Evolutionary conservation across 2,888 invertebrate species (phyloP).

Genomic region (Liopterus haemorrhoidalis): DNA sequence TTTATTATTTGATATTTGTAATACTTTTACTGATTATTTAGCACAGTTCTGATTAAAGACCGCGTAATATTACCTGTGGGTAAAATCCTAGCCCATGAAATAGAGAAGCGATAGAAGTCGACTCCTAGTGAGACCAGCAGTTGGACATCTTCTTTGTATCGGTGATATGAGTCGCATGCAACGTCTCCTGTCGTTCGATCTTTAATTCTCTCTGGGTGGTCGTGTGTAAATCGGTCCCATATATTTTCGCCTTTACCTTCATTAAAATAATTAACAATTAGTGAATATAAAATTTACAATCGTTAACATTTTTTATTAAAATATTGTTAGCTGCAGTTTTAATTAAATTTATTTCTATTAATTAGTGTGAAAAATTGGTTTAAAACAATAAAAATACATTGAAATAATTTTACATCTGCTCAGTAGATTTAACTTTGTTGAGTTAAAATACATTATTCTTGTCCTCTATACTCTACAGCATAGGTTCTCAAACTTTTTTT

Average conservation of each 20-base stretch:
- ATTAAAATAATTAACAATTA: slow-evolving; percentile 22
- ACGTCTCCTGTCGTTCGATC: slow-evolving; percentile 57
- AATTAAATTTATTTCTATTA: neutral
- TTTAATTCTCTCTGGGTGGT: slow-evolving; percentile 47
- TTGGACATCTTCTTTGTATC: slow-evolving; percentile 54
- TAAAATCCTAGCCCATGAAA: slow-evolving; percentile 64
- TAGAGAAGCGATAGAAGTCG: slow-evolving; percentile 54
- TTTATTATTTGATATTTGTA: too few species aligned
- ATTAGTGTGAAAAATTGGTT: too few species aligned
- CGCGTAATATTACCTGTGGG: too few species aligned
- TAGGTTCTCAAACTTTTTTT: too few species aligned
- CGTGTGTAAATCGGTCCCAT: slow-evolving; percentile 62
- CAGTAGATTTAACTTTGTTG: too few species aligned
- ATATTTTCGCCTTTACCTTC: slow-evolving; percentile 59
- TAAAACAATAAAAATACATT: too few species aligned
- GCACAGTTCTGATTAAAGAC: too few species aligned
- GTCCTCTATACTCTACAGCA: too few species aligned
- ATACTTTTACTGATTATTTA: too few species aligned
- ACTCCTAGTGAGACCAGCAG: slow-evolving; percentile 53
- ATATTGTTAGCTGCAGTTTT: neutral
- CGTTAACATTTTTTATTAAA: neutral
- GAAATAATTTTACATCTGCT: too few species aligned
- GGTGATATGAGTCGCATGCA: slow-evolving; percentile 62
- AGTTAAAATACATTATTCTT: too few species aligned
- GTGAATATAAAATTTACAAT: neutral